Evolutionary conservation across 2,113 vertebrate species (phyloP).

Genomic region (Euleptes europaea): DNA sequence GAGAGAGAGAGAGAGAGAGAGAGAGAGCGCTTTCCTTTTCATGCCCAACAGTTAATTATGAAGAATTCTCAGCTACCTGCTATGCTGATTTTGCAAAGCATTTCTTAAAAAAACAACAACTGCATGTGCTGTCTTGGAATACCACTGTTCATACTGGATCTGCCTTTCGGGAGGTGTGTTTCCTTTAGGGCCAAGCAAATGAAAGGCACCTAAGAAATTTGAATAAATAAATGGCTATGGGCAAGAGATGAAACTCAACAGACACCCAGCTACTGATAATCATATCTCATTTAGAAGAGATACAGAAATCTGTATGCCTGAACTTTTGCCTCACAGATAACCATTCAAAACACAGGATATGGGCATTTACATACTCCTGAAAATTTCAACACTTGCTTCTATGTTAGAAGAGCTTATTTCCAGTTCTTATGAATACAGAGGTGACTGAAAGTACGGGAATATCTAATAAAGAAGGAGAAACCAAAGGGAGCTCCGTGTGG

Average conservation of each 20-base stretch:
- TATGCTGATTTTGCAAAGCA: background rate
- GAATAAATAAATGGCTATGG: background rate
- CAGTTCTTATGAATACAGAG: background rate
- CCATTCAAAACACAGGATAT: background rate
- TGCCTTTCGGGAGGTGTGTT: background rate
- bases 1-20: too few relatives aligned
- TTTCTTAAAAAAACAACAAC: background rate
- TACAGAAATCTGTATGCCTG: background rate
- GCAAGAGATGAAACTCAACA: background rate
- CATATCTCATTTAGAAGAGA: background rate
- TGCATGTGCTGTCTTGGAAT: background rate
- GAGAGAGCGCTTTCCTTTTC: too few relatives aligned
- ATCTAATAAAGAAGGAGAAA: background rate
- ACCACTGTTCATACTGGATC: background rate
- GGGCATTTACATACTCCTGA: background rate
- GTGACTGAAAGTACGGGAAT: background rate
- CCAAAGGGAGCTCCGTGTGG: background rate
- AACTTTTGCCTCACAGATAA: background rate
- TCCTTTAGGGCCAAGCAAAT: background rate
- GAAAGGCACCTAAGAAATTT: background rate
- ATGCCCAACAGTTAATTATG: background rate
- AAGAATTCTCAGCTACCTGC: background rate
- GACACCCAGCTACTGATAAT: background rate
- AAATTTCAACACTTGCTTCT: background rate
- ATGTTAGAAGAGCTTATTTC: background rate